Percentiles rank a stretch among this genome's conserved stretches.
phyloP scores from a whole-genome alignment of 2,113 vertebrate genomes.

The Illadopsis cleaveri region DNA sequence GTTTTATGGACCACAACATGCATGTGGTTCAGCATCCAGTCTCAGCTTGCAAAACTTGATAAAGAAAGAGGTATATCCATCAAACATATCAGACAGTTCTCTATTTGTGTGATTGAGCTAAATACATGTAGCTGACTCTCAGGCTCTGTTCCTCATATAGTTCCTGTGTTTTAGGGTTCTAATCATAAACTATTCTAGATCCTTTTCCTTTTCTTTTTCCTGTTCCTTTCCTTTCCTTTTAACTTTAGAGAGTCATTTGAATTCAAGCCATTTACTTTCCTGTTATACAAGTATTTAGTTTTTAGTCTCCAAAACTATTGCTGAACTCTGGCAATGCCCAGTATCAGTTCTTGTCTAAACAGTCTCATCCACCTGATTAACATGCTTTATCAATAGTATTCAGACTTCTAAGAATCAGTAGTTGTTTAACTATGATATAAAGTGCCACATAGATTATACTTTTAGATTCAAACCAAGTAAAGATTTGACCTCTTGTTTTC shows the following conservation, averaged over 20 bases:
- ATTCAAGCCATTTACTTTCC: background rate
- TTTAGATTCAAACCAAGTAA: background rate
- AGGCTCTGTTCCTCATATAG: background rate
- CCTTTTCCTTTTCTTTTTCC: background rate
- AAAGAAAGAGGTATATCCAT: background rate
- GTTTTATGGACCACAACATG: background rate
- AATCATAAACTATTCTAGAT: background rate
- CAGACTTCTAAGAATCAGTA: background rate
- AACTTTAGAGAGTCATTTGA: background rate
- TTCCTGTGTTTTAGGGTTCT: background rate
- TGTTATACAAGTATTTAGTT: background rate
- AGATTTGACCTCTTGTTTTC: background rate
- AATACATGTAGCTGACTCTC: background rate
- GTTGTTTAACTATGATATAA: background rate
- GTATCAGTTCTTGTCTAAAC: background rate
- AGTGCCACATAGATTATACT: background rate
- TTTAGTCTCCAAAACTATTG: background rate
- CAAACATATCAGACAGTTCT: background rate
- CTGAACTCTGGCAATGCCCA: background rate
- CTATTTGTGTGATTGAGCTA: background rate
- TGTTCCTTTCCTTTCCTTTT: background rate
- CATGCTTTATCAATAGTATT: background rate
- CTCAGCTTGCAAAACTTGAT: background rate
- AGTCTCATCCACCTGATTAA: background rate
- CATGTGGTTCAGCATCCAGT: background rate